Base-by-base conservation (phyloP, 2,797 vertebrate species). In the Macropus fuliginosus region DNA sequence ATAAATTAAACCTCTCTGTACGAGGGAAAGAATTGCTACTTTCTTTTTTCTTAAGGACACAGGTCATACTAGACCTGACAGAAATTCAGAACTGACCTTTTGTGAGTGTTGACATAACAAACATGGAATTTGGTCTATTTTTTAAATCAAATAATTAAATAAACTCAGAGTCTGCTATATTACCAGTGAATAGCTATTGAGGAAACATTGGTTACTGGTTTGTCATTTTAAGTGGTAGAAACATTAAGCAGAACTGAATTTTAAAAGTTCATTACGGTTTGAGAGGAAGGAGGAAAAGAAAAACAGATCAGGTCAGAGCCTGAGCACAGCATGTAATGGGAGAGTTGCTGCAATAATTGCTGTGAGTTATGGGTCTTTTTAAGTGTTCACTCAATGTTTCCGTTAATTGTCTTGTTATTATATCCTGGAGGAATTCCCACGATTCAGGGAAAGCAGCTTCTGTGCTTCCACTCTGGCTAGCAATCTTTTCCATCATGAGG, bases 141-240 rank as follows among this genome's bases (percentile, higher is more conserved):
- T 93, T 96, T 95, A 28, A 94, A 31, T 55, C 55, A 95, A 96
- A 95, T 96, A 92, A 52, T 54, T 93, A 96, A 95, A 93, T 10
- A 54, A 95, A 91, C 21, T 94, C 31, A 93, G 95, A 94, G 74
- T 4, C 92, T 56, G 92, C 34, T 92, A 93, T 59, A 50, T 10
- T 10, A 96, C 27, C 54, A 91, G 94, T 90, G 52, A 96, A 92
- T 11, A 89, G 5, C 50, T 24, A 31, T n/a, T 46, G 87, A 54
- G 52, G 81, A 93, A 59, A 34, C 52, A 52, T 27, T 94, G 92
- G 55, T 59, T 95, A 55, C 55, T 29, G 1, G 12, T 87, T 90
- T 62, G 74, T n/a, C 90, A 50, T 0, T 18, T 5, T 27, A 93
- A 62, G 91, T 94, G 93, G 92, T 1, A 62, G 62, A 92, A 97